Evolutionary conservation across 2,888 invertebrate genomes (phyloP).

Genomic region (Drosophila kanekoi): DNA sequence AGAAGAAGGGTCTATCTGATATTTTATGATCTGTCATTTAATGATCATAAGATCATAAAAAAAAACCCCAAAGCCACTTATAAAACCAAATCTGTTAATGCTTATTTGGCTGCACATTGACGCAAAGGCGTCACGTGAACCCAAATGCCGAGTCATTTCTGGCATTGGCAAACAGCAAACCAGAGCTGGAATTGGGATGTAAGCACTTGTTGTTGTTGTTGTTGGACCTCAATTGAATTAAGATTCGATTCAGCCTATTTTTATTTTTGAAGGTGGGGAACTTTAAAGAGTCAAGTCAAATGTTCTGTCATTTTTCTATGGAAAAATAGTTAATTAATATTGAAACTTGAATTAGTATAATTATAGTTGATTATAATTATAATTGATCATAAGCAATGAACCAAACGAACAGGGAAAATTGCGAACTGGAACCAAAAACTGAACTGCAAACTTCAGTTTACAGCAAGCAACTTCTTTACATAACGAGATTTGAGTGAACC

Average conservation of each 20-base stretch:
- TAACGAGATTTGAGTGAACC: too few species aligned
- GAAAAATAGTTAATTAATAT: too few species aligned
- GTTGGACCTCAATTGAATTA: not conserved
- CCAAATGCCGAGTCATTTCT: conserved; percentile 22
- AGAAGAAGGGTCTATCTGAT: conserved; percentile 28
- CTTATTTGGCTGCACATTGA: conserved; percentile 33
- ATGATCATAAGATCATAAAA: conserved; percentile 35
- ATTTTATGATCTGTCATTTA: conserved; percentile 53
- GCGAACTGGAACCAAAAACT: not conserved
- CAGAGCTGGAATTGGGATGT: not conserved
- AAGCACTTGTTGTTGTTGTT: not conserved
- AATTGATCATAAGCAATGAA: too few species aligned
- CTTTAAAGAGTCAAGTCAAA: not conserved
- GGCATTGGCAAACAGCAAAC: conserved; percentile 1
- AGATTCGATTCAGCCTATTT: not conserved
- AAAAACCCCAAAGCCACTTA: conserved; percentile 24
- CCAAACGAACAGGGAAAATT: too few species aligned
- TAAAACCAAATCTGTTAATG: conserved; percentile 12
- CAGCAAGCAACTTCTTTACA: too few species aligned
- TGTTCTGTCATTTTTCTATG: not conserved
- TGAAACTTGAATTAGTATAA: too few species aligned
- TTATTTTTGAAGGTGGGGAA: too few species aligned
- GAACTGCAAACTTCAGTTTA: too few species aligned
- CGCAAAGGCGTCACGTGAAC: conserved; percentile 32
- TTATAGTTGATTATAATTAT: too few species aligned